These are phyloP conservation scores for Lottia scabra DNA, from an alignment of 2,888 invertebrate species.

Conservation along the genomic window DNA sequence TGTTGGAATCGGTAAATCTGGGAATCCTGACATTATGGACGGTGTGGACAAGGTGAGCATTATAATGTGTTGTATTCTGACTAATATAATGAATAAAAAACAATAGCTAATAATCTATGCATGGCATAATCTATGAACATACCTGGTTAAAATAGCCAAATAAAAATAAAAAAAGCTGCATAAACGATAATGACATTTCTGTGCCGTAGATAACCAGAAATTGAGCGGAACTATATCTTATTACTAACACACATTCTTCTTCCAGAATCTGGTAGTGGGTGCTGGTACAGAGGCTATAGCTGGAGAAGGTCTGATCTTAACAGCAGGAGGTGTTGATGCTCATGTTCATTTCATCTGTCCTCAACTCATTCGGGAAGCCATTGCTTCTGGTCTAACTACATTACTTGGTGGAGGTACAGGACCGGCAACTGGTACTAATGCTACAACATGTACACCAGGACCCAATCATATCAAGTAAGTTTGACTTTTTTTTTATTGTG, in stretches of 20 bases:
- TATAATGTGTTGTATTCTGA: no score
- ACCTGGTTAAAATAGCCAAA: no score
- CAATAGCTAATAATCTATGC: no score
- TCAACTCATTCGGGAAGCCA: slow-evolving; percentile 59
- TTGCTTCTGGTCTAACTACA: slow-evolving; percentile 65
- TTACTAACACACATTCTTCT: neutral
- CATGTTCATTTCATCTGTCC: slow-evolving; percentile 67
- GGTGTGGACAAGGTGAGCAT: slow-evolving; percentile 51
- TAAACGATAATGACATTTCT: no score
- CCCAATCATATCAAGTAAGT: slow-evolving; percentile 62
- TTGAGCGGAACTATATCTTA: neutral
- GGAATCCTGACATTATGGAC: slow-evolving; percentile 67
- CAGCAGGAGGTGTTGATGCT: slow-evolving; percentile 63
- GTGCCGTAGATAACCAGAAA: no score
- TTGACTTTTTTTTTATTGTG: no score
- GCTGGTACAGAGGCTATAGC: slow-evolving; percentile 66
- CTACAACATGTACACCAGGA: slow-evolving; percentile 66
- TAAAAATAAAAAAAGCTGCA: no score
- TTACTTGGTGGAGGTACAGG: slow-evolving; percentile 67
- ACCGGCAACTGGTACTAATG: slow-evolving; percentile 62
- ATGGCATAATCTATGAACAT: no score
- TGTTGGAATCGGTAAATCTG: slow-evolving; percentile 65
- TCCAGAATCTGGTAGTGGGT: slow-evolving; percentile 58
- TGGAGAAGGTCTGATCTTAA: slow-evolving; percentile 63
- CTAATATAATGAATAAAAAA: no score